These are phyloP conservation scores for Enteromius anoplus DNA, from an alignment of 2,797 vertebrate genomes.

Conservation along the genomic window DNA sequence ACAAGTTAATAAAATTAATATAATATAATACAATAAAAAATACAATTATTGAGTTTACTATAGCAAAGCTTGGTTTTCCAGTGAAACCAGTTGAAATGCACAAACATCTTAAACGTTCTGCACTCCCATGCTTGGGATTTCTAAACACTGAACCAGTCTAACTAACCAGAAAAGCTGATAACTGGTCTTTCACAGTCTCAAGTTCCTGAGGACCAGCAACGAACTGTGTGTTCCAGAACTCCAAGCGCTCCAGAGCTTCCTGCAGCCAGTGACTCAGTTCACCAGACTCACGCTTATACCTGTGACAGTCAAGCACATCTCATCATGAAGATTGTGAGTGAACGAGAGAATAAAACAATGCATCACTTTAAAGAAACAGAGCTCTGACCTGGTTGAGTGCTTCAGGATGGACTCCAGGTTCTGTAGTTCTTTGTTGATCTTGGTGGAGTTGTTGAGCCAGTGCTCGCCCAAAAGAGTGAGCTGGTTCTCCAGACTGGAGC, in stretches of 20 bases:
- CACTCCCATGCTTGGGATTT: background rate
- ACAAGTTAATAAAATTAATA: background rate
- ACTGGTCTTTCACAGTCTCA: constrained; percentile 91
- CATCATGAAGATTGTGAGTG: background rate
- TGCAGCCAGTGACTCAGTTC: constrained; percentile 89
- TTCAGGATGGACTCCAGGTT: constrained; percentile 91
- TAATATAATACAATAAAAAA: too few relatives aligned
- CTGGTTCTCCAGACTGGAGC: constrained; percentile 87
- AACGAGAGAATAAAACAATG: background rate
- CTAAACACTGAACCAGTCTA: background rate
- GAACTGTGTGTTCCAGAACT: constrained; percentile 94
- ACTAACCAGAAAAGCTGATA: constrained; percentile 92
- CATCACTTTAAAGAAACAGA: background rate
- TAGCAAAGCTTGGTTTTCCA: background rate
- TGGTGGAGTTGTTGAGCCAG: constrained; percentile 89
- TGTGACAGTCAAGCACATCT: constrained; percentile 59
- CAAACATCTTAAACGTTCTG: background rate
- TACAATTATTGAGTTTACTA: too few relatives aligned
- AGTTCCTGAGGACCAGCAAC: constrained; percentile 92
- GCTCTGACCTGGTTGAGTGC: constrained; percentile 91
- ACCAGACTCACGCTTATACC: constrained; percentile 89
- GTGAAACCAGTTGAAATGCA: background rate
- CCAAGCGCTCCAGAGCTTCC: constrained; percentile 85
- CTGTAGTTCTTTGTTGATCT: constrained; percentile 91
- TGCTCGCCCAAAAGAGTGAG: constrained; percentile 89